Percentiles rank a stretch among this genome's conserved stretches.
phyloP scores from a whole-genome alignment of 2,888 invertebrate genomes.

The Plusia festucae region DNA sequence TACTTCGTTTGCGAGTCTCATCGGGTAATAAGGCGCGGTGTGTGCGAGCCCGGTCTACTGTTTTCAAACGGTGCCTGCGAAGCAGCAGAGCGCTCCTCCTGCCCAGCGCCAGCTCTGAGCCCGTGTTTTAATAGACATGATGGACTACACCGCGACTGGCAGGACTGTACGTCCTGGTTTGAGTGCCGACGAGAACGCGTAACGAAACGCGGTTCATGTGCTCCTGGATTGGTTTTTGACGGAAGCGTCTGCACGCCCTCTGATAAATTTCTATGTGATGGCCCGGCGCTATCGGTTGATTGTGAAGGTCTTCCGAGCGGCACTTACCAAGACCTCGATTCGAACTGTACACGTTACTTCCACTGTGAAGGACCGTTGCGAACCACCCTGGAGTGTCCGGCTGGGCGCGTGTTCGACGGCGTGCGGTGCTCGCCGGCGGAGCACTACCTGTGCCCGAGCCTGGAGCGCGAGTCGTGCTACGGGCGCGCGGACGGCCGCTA shows the following conservation, averaged over 20 bases:
- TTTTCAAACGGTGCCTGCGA: slow-evolving; percentile 88
- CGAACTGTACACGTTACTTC: slow-evolving; percentile 87
- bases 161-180: slow-evolving; percentile 85
- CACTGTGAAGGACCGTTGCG: slow-evolving; percentile 83
- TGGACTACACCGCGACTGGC: slow-evolving; percentile 83
- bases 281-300: slow-evolving; percentile 78
- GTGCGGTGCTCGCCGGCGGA: slow-evolving; percentile 76
- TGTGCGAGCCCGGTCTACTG: slow-evolving; percentile 86
- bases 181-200: slow-evolving; percentile 85
- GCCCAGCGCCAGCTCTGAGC: slow-evolving; percentile 82
- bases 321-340: slow-evolving; percentile 86
- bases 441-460: slow-evolving; percentile 82
- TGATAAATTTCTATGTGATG: slow-evolving; percentile 81
- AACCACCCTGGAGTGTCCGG: slow-evolving; percentile 79
- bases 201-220: slow-evolving; percentile 83
- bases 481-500: slow-evolving; percentile 88
- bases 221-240: slow-evolving; percentile 84
- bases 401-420: slow-evolving; percentile 83
- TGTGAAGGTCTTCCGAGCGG: slow-evolving; percentile 88
- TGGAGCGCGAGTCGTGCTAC: slow-evolving; percentile 86
- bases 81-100: slow-evolving; percentile 77
- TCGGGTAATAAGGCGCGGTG: slow-evolving; percentile 87
- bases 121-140: slow-evolving; percentile 84
- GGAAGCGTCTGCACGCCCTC: slow-evolving; percentile 82
- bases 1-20: slow-evolving; percentile 89